phyloP scores from a whole-genome alignment of 1,140 invertebrate species.

The Trachymyrmex septentrionalis region DNA sequence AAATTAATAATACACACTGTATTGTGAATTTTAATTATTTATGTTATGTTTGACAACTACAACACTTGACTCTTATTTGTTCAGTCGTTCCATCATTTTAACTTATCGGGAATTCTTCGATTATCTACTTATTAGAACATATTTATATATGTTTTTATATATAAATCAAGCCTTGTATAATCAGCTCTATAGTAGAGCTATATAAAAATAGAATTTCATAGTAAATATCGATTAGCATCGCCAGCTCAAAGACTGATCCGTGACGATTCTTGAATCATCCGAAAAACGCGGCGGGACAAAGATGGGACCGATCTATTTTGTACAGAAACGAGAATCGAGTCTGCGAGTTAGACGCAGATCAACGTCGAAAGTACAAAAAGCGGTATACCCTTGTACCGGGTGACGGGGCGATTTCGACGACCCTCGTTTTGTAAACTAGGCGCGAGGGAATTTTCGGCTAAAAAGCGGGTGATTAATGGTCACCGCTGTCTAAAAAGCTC shows the following conservation, averaged over 20 bases:
- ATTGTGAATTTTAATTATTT: too few relatives aligned
- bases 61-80: too few relatives aligned
- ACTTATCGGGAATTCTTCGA: too few relatives aligned
- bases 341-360: slow-evolving; percentile 63
- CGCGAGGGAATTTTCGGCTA: slow-evolving; percentile 85
- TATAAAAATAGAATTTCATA: slow-evolving; percentile 31
- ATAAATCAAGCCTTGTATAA: neutral
- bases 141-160: too few relatives aligned
- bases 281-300: slow-evolving; percentile 39
- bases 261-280: slow-evolving; percentile 22
- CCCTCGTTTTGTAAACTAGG: slow-evolving; percentile 85
- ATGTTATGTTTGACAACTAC: too few relatives aligned
- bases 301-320: slow-evolving; percentile 56
- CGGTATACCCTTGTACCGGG: slow-evolving; percentile 80
- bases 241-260: slow-evolving; percentile 23
- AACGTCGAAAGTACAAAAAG: slow-evolving; percentile 75
- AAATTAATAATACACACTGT: too few relatives aligned
- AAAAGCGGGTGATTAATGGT: slow-evolving; percentile 86
- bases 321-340: slow-evolving; percentile 59
- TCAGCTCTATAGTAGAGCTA: neutral
- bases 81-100: too few relatives aligned
- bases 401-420: slow-evolving; percentile 84
- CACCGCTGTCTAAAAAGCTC: slow-evolving; percentile 77
- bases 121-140: too few relatives aligned
- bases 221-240: slow-evolving; percentile 26